Base-by-base conservation (phyloP, 2,113 vertebrate genomes). In the Aramus guarauna region DNA sequence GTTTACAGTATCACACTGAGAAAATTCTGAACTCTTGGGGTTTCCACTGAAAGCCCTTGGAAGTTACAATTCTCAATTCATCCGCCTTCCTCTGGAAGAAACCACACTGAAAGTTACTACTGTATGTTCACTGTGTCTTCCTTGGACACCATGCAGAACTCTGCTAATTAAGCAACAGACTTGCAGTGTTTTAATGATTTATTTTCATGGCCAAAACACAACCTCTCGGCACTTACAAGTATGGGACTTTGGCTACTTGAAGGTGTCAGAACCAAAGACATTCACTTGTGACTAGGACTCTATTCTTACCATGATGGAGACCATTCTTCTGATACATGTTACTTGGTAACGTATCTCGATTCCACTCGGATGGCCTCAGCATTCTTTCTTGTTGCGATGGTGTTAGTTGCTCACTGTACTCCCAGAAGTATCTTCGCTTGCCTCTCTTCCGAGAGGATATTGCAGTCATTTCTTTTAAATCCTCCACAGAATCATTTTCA, bases 261-360 rank as follows among this genome's bases (percentile, higher is more conserved):
- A 18, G 64, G 37, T 16, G 47, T 55, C 39, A 58, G 39, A n/a
- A 34, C 0, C 1, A 71, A 36, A 66, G 53, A 52, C 23, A 41
- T n/a, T 29, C 24, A 64, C 18, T 30, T 56, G 39, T 39, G 91
- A n/a, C 12, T 37, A 37, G 15, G 47, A 45, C 69, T 56, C 15
- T 36, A 15, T 72, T 74, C 98, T 98, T 97, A 99, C 99, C 99
- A 15, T 99, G 98, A 69, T 99, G 99, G 90, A 99, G 98, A 77
- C 99, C 99, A 4, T 99, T 99, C 96, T 99, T 99, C 98, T 99
- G 99, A 95, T 99, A 99, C 98, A 99, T 98, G 94, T 99, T 99
- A 97, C 99, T 99, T 83, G 99, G 99, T 96, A 99, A 98, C 1
- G 99, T 99, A 67, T 99, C 99, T 89, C 99, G 96, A 97, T 98